Conservation (phyloP, 2,113 vertebrate species). For the Gopherus flavomarginatus region DNA sequence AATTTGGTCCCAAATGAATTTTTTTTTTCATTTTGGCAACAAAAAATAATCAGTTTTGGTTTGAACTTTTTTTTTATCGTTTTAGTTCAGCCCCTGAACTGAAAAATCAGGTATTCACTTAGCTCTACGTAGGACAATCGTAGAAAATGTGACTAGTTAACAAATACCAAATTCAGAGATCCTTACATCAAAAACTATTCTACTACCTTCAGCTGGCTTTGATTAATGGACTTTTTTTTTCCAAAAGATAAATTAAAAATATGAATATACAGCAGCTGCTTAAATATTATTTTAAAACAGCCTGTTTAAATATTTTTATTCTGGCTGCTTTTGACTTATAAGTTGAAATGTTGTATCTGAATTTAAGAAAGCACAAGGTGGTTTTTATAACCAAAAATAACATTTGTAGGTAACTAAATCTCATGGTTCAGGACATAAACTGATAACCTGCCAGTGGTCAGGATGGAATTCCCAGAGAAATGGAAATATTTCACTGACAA, state of each 20-base stretch:
- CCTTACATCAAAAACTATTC: neutral
- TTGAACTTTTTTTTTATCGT: neutral
- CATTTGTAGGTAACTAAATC: conserved; percentile 66
- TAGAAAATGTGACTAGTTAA: neutral
- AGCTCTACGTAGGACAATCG: neutral
- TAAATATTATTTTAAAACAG: neutral
- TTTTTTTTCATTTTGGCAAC: neutral
- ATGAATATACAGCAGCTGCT: neutral
- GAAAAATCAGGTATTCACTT: neutral
- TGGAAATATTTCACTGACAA: conserved; percentile 64
- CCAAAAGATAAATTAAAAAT: neutral
- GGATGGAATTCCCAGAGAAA: conserved; percentile 55
- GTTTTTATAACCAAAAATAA: conserved; percentile 62
- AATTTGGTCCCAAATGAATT: neutral
- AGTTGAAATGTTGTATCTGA: neutral
- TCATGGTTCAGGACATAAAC: conserved; percentile 55
- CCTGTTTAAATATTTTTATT: neutral
- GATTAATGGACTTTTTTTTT: neutral
- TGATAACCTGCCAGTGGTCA: conserved; percentile 49
- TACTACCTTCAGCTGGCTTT: neutral
- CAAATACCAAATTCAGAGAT: neutral
- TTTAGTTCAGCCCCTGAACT: neutral
- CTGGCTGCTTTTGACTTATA: neutral
- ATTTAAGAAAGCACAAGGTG: conserved; percentile 27
- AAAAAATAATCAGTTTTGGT: neutral